Evolutionary conservation across 2,113 vertebrate genomes (phyloP), one percentile per base, ranked within the genome.

Genomic region (Aegithalos caudatus): DNA sequence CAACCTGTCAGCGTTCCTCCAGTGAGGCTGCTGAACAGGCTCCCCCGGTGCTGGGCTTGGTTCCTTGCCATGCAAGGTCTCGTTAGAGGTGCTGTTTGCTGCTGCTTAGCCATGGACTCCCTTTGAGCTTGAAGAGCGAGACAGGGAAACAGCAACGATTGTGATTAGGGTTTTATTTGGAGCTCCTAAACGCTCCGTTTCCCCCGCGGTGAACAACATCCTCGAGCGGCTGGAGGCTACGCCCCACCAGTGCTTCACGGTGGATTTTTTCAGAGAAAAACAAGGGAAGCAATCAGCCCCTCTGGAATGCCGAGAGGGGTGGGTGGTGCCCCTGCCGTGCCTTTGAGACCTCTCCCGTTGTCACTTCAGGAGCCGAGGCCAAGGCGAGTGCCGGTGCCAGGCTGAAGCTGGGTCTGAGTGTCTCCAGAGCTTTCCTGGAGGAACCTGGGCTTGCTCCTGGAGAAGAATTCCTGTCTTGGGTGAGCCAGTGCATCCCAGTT

Each of bases 221-320:
- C 73, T 25, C 0, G 23, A 85, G 89, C 3, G 1, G 87, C 72
- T 85, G 92, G 93, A 77, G 92, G 79, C 88, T 27, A 40, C 72
- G 20, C 76, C 81, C 86, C 69, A 11, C 38, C 11, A 0, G 40
- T 0, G 53, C 31, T 45, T 62, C 51, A 1, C 19, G 3, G 79
- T 2, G 88, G 3, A 54, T 15, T 18, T 45, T 67, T 83, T 25
- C 76, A 9, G 62, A 27, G 7, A 13, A 11, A 27, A 92, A 95
- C 81, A 88, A 96, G 82, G 81, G 87, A 69, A 65, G 92, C 92
- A 96, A 90, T 88, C 93, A 95, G 79, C 86, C 67, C 90, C 90
- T 90, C 50, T 50, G 81, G 94, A 37, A 38, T 9, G 31, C 7
- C 1, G 7, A 31, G 40, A 58, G 67, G 5, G 13, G 93, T 93